Evolutionary conservation across 1,140 invertebrate species (phyloP).

Genomic region (Drosophila ercepeae): DNA sequence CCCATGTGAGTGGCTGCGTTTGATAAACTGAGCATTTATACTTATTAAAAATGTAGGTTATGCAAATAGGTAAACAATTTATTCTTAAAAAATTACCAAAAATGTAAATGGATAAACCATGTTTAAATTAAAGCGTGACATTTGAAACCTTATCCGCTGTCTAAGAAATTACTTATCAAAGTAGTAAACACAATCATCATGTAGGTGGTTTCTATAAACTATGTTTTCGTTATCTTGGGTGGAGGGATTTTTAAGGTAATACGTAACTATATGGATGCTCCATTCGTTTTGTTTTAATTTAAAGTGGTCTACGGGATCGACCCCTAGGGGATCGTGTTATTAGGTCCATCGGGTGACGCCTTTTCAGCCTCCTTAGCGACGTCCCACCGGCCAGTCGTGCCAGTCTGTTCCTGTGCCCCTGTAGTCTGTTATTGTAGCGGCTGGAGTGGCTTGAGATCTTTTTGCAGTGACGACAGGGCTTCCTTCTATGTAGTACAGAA

Average conservation of each 20-base stretch:
- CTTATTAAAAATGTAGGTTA: constrained; percentile 41
- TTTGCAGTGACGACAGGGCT: too few species aligned
- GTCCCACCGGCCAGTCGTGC: too few species aligned
- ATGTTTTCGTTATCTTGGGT: constrained; percentile 30
- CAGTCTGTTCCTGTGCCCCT: too few species aligned
- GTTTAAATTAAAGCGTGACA: constrained; percentile 20
- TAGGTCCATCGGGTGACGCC: too few species aligned
- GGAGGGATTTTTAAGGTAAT: constrained; percentile 39
- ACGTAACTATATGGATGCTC: constrained; percentile 61
- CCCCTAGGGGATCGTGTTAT: too few species aligned
- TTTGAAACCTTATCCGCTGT: constrained; percentile 5
- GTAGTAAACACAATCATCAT: constrained; percentile 44
- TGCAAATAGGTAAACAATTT: constrained; percentile 43
- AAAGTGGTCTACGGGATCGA: too few species aligned
- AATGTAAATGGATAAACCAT: constrained; percentile 20
- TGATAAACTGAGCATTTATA: constrained; percentile 48
- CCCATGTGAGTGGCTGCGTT: constrained; percentile 16
- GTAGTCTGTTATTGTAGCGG: too few species aligned
- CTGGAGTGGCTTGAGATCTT: too few species aligned
- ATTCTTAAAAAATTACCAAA: constrained; percentile 49
- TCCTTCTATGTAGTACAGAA: too few species aligned
- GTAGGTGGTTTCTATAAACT: constrained; percentile 54
- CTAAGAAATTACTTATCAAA: not conserved
- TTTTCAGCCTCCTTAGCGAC: too few species aligned
- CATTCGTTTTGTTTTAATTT: too few species aligned